These are phyloP conservation scores for Machimus rusticus DNA, from an alignment of 2,888 invertebrate species.

Conservation along the genomic window DNA sequence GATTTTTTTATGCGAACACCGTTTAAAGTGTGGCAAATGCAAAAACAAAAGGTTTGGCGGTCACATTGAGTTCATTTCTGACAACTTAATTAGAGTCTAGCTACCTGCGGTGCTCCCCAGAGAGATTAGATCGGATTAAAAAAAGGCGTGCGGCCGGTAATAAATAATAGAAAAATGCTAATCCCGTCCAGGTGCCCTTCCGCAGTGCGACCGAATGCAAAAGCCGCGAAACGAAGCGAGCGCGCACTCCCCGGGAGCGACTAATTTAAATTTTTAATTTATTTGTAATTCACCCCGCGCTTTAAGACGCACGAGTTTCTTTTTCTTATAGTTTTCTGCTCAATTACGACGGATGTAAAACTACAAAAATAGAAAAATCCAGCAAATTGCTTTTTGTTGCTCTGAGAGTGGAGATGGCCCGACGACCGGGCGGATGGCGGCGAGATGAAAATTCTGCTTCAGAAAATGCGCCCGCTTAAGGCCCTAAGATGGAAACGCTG, in stretches of 20 bases:
- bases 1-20: not conserved
- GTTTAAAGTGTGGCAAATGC: not conserved
- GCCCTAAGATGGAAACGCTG: constrained; percentile 22
- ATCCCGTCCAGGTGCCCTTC: constrained; percentile 1
- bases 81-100: constrained; percentile 8
- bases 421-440: not conserved
- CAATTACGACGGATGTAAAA: constrained; percentile 4
- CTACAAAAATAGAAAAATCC: constrained; percentile 17
- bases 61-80: constrained; percentile 10
- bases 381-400: not conserved
- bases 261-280: constrained; percentile 29
- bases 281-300: not conserved
- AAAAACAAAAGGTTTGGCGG: not conserved
- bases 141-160: not conserved
- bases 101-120: not conserved
- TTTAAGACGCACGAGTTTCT: not conserved
- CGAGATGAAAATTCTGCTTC: not conserved
- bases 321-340: constrained; percentile 4
- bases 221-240: not conserved
- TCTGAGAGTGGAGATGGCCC: not conserved
- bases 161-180: constrained; percentile 5
- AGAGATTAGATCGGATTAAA: not conserved
- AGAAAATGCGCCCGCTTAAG: constrained; percentile 3
- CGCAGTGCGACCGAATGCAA: not conserved
- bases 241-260: not conserved